Percentiles rank a stretch among this genome's conserved stretches.
These are phyloP conservation scores for Oostethus manadensis DNA, from an alignment of 2,113 vertebrate genomes.

Conservation along the genomic window DNA sequence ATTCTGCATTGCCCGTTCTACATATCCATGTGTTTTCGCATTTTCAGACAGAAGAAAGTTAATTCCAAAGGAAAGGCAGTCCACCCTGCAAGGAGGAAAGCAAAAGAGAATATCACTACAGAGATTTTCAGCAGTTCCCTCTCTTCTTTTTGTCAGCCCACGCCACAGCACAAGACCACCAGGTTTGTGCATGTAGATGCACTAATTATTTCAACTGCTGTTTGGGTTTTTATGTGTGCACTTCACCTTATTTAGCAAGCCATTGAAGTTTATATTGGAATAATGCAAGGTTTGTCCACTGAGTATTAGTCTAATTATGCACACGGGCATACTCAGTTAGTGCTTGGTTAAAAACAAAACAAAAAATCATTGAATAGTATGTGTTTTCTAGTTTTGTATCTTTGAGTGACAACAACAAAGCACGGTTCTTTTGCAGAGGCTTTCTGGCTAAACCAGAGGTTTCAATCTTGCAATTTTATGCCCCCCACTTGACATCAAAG, in stretches of 20 bases:
- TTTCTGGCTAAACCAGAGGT: neutral
- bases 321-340: too few relatives aligned
- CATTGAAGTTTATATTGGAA: too few relatives aligned
- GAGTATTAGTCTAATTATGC: too few relatives aligned
- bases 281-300: too few relatives aligned
- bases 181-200: conserved; percentile 22
- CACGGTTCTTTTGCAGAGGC: neutral
- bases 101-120: conserved; percentile 25
- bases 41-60: neutral
- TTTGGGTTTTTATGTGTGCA: too few relatives aligned
- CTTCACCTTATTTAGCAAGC: too few relatives aligned
- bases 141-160: neutral
- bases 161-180: conserved; percentile 5
- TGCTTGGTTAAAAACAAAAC: too few relatives aligned
- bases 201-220: too few relatives aligned
- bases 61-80: neutral
- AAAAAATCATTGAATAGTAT: too few relatives aligned
- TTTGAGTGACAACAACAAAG: neutral
- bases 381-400: neutral
- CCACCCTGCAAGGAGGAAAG: conserved; percentile 30
- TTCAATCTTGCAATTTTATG: too few relatives aligned
- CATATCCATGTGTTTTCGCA: neutral
- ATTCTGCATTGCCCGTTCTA: too few relatives aligned
- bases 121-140: conserved; percentile 19
- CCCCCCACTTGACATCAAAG: too few relatives aligned